These are phyloP conservation scores for Caerostris darwini DNA, from an alignment of 1,140 invertebrate species.

Conservation along the genomic window DNA sequence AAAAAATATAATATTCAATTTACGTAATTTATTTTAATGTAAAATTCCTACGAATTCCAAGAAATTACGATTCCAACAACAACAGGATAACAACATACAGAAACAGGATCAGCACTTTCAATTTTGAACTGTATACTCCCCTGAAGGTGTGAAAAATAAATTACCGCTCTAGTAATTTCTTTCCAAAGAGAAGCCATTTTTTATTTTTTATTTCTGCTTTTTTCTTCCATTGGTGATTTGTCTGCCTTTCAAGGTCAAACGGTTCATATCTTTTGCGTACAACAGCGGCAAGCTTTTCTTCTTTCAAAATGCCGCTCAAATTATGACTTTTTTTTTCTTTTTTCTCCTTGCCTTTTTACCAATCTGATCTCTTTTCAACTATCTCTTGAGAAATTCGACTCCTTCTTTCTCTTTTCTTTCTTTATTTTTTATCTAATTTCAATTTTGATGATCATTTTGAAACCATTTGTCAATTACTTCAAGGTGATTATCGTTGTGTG, in stretches of 20 bases:
- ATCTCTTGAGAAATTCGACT: background rate
- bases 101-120: background rate
- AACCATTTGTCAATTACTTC: background rate
- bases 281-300: background rate
- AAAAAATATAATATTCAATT: no score
- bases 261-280: conserved; percentile 25
- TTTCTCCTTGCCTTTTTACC: background rate
- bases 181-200: background rate
- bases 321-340: background rate
- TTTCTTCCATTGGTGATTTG: background rate
- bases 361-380: background rate
- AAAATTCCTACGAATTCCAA: no score
- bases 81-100: no score
- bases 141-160: background rate
- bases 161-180: background rate
- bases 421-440: background rate
- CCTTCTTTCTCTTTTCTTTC: background rate
- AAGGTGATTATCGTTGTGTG: background rate
- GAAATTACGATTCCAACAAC: no score
- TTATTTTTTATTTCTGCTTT: background rate
- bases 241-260: conserved; percentile 26
- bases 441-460: background rate
- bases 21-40: no score
- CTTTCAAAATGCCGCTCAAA: background rate
- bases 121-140: background rate